phyloP scores from a whole-genome alignment of 1,140 invertebrate species.

The Drusus annulatus region DNA sequence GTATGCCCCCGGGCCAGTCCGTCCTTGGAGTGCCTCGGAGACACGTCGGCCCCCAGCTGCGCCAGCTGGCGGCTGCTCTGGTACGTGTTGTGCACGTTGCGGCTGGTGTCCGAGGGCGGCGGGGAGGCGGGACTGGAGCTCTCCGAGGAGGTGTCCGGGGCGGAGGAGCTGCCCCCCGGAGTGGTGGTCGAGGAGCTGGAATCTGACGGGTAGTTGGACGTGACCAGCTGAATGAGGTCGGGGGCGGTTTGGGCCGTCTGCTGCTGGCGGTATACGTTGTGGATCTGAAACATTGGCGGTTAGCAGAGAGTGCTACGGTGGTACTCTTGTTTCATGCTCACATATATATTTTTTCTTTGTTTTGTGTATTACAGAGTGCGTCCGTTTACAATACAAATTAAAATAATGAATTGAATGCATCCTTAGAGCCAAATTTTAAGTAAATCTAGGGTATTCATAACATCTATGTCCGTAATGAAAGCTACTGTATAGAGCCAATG shows the following conservation, averaged over 20 bases:
- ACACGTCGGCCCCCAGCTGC: slow-evolving; percentile 8
- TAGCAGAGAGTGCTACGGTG: too few relatives aligned
- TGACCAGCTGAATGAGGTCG: not conserved
- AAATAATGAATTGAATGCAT: too few relatives aligned
- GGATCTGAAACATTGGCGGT: slow-evolving; percentile 55
- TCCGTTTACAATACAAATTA: too few relatives aligned
- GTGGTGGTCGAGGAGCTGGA: slow-evolving; percentile 65
- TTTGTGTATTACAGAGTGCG: too few relatives aligned
- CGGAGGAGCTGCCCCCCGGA: slow-evolving; percentile 63
- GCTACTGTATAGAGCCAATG: too few relatives aligned
- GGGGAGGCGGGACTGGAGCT: slow-evolving; percentile 67
- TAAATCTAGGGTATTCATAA: too few relatives aligned
- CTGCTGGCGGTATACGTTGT: slow-evolving; percentile 62
- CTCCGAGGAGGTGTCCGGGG: slow-evolving; percentile 67
- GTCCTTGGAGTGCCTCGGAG: slow-evolving; percentile 42
- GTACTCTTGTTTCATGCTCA: too few relatives aligned
- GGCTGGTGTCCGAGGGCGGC: slow-evolving; percentile 40
- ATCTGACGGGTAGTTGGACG: not conserved
- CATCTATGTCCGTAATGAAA: too few relatives aligned
- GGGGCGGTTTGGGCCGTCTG: slow-evolving; percentile 60
- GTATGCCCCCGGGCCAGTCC: slow-evolving; percentile 58
- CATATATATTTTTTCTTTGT: too few relatives aligned
- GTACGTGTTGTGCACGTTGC: slow-evolving; percentile 13
- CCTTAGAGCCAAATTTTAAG: too few relatives aligned
- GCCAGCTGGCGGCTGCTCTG: not conserved